Conservation (phyloP, 2,113 vertebrate genomes). For the Mirounga angustirostris region DNA sequence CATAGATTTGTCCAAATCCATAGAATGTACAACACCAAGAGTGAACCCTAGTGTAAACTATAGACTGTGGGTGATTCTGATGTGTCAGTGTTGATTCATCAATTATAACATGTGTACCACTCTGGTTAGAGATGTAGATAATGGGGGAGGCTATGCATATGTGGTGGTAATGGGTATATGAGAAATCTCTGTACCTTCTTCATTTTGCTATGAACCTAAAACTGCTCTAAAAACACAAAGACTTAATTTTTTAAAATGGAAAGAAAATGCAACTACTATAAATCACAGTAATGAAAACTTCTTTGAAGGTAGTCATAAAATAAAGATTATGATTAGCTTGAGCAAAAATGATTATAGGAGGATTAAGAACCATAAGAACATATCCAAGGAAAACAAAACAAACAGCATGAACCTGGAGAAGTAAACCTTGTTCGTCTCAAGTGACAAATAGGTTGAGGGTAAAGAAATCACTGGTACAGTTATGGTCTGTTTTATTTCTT, state of each 20-base stretch:
- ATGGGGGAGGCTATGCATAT: background rate
- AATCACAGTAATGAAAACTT: background rate
- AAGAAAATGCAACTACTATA: background rate
- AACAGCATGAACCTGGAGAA: background rate
- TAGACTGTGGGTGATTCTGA: background rate
- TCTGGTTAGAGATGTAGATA: background rate
- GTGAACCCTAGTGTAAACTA: background rate
- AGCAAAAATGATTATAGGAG: background rate
- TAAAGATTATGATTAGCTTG: background rate
- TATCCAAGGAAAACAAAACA: background rate
- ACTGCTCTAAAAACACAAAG: background rate
- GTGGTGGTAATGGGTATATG: background rate
- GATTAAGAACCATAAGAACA: background rate
- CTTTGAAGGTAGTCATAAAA: background rate
- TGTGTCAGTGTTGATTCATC: background rate
- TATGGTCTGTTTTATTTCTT: too few species aligned
- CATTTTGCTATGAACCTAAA: background rate
- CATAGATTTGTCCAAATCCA: background rate
- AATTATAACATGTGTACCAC: background rate
- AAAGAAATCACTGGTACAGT: background rate
- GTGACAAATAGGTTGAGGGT: background rate
- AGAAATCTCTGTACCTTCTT: background rate
- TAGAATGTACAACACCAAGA: background rate
- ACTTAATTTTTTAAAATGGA: background rate
- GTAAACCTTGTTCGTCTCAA: background rate